A percentile compares a stretch with the other conserved stretches of the same genome.
phyloP scores from a whole-genome alignment of 2,888 invertebrate species.

The Brachypalpus laphriformis region DNA sequence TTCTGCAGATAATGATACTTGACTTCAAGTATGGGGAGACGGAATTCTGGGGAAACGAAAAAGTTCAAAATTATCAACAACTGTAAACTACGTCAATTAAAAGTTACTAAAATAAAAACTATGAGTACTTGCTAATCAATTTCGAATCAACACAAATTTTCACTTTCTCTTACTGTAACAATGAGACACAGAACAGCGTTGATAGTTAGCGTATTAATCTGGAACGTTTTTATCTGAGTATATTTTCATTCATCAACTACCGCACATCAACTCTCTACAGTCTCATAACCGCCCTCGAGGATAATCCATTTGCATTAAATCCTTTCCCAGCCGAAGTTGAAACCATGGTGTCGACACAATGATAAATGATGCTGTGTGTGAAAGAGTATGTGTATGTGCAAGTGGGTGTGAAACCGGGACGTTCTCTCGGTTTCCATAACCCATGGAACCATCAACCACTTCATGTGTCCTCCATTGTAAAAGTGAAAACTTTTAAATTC shows the following conservation, averaged over 20 bases:
- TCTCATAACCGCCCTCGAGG: constrained; percentile 35
- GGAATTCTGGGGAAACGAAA: too few relatives aligned
- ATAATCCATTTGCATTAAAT: constrained; percentile 49
- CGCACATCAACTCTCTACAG: constrained; percentile 20
- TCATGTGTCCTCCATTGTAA: constrained; percentile 30
- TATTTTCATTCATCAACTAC: constrained; percentile 42
- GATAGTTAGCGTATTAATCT: constrained; percentile 40
- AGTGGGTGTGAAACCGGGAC: not conserved
- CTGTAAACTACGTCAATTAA: too few relatives aligned
- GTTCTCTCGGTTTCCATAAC: not conserved
- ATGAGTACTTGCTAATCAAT: constrained; percentile 3
- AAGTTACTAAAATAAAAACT: too few relatives aligned
- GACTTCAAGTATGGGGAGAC: too few relatives aligned
- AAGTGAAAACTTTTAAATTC: constrained; percentile 41
- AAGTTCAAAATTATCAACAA: too few relatives aligned
- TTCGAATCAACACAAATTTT: constrained; percentile 20
- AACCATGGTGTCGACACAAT: constrained; percentile 34
- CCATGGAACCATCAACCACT: not conserved
- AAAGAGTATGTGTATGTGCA: not conserved
- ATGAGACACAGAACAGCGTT: not conserved
- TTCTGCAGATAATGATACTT: too few relatives aligned
- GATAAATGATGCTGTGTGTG: constrained; percentile 17
- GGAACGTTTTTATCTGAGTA: constrained; percentile 6
- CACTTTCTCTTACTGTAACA: constrained; percentile 2
- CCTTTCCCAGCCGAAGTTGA: constrained; percentile 32